Conservation (phyloP, 35 echinoderm and acorn worm genomes). For the Anneissia japonica region DNA sequence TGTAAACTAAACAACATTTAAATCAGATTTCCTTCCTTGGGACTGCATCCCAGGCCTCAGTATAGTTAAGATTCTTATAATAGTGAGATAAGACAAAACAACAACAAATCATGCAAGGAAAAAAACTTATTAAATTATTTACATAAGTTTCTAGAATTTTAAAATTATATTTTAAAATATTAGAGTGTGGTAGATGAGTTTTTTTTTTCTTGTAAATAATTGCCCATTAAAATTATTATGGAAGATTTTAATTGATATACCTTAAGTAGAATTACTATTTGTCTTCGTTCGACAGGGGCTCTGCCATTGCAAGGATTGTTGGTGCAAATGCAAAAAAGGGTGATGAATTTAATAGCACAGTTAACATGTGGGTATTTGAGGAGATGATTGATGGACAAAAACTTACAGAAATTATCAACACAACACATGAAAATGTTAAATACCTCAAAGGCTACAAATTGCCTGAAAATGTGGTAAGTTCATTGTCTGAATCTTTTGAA, state of each 20-base stretch:
- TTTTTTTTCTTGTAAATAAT: not conserved
- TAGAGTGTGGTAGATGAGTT: too few species aligned
- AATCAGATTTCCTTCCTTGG: too few species aligned
- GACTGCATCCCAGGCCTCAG: too few species aligned
- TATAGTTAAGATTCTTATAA: too few species aligned
- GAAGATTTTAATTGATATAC: not conserved
- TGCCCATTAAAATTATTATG: too few species aligned
- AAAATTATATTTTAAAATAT: not conserved
- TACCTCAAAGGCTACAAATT: constrained; percentile 74
- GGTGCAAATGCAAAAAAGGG: constrained; percentile 56
- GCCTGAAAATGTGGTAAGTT: constrained; percentile 97
- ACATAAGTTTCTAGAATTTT: not conserved
- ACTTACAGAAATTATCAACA: constrained; percentile 94
- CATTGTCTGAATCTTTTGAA: too few species aligned
- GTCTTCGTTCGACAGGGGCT: constrained; percentile 50
- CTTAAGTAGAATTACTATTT: not conserved
- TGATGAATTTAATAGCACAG: constrained; percentile 55
- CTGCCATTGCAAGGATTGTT: constrained; percentile 84
- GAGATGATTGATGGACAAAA: constrained; percentile 93
- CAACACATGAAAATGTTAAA: constrained; percentile 87
- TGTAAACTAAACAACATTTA: too few species aligned
- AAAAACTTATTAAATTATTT: not conserved
- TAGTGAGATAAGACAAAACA: too few species aligned
- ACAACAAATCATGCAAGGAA: not conserved
- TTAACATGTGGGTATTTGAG: constrained; percentile 98